phyloP scores from a whole-genome alignment of 2,113 vertebrate species.

The Colossoma macropomum region DNA sequence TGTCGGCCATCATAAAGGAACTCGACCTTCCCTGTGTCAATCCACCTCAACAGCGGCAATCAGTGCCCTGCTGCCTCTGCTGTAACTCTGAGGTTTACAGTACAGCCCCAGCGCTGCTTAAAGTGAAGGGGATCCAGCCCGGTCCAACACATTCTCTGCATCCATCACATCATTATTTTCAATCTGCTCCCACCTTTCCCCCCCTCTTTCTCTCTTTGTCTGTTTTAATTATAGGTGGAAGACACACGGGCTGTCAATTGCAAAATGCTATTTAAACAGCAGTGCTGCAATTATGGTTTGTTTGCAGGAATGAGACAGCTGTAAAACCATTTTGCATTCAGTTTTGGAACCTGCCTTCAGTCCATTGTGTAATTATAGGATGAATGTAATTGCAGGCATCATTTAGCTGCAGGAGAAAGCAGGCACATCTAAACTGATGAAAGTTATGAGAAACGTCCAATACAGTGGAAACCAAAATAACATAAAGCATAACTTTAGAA shows the following conservation, averaged over 20 bases:
- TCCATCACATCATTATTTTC: slow-evolving; percentile 1
- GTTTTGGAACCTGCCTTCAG: slow-evolving; percentile 56
- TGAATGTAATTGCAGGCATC: slow-evolving; percentile 57
- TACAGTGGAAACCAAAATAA: neutral
- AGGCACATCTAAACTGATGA: slow-evolving; percentile 33
- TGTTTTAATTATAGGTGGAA: slow-evolving; percentile 61
- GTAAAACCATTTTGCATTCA: slow-evolving; percentile 62
- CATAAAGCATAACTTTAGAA: neutral
- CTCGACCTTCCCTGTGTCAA: slow-evolving; percentile 65
- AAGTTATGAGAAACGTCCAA: slow-evolving; percentile 30
- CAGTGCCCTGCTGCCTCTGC: slow-evolving; percentile 52
- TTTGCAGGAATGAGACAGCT: slow-evolving; percentile 54
- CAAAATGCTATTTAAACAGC: slow-evolving; percentile 62
- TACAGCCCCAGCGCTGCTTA: neutral
- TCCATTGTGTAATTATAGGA: slow-evolving; percentile 64
- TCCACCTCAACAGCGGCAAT: slow-evolving; percentile 50
- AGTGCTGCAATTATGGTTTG: slow-evolving; percentile 66
- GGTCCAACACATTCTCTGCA: neutral
- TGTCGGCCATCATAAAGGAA: slow-evolving; percentile 68
- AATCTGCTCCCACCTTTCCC: neutral
- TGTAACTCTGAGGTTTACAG: slow-evolving; percentile 48
- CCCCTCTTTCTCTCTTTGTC: slow-evolving; percentile 32
- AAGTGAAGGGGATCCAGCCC: neutral
- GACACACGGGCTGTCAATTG: slow-evolving; percentile 59
- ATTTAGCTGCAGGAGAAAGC: slow-evolving; percentile 19